phyloP scores from a whole-genome alignment of 2,888 invertebrate genomes.

The Eupithecia abbreviata region DNA sequence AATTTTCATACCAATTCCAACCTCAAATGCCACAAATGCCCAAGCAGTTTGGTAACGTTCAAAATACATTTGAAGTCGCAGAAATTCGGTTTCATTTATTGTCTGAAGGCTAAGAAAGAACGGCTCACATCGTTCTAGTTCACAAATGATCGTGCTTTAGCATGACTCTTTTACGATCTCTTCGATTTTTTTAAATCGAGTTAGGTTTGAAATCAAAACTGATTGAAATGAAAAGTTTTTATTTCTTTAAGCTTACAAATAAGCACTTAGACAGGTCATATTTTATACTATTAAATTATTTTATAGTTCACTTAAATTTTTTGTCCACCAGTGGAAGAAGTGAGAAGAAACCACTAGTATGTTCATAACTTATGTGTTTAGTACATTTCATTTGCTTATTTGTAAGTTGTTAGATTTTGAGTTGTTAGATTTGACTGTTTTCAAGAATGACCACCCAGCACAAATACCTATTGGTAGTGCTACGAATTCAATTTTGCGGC shows the following conservation, averaged over 20 bases:
- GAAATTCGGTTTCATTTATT: background rate
- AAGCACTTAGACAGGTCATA: no score
- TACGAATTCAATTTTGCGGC: background rate
- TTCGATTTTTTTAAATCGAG: background rate
- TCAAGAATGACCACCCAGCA: background rate
- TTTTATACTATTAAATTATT: no score
- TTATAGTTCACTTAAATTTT: no score
- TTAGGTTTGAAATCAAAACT: background rate
- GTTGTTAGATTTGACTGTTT: no score
- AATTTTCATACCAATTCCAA: background rate
- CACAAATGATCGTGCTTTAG: background rate
- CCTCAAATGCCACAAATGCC: background rate
- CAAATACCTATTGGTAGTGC: background rate
- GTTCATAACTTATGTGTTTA: no score
- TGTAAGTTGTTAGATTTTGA: no score
- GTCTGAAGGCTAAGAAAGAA: background rate
- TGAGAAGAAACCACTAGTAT: no score
- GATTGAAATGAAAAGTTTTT: no score
- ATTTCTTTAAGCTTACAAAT: no score
- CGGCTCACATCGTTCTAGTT: background rate
- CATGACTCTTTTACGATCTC: background rate
- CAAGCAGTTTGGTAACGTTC: background rate
- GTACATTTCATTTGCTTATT: no score
- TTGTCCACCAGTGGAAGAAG: no score
- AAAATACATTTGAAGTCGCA: background rate